Evolutionary conservation across 2,888 invertebrate species (phyloP).

Genomic region (Elysia crispata): DNA sequence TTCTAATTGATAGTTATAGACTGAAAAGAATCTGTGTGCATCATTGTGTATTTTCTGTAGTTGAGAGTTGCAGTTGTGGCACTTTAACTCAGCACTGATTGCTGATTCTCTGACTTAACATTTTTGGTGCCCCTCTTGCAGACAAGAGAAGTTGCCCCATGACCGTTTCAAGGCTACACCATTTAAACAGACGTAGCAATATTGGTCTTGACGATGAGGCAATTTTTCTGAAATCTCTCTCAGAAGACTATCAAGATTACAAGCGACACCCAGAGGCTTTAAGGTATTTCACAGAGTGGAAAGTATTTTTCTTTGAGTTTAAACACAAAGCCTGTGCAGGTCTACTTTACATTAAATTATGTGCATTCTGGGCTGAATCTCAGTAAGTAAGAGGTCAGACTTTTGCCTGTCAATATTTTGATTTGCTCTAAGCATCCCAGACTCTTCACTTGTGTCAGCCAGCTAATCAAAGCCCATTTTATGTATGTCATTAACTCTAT

Average conservation of each 20-base stretch:
- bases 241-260: conserved; percentile 51
- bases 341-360: too few relatives aligned
- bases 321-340: too few relatives aligned
- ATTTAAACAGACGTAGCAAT: conserved; percentile 3
- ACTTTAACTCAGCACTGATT: neutral
- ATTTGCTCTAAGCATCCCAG: too few relatives aligned
- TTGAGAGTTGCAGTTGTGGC: neutral
- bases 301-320: too few relatives aligned
- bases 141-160: neutral
- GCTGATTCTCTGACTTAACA: too few relatives aligned
- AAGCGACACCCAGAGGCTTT: conserved; percentile 61
- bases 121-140: neutral
- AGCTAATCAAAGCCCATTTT: too few relatives aligned
- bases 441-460: too few relatives aligned
- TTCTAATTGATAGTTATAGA: too few relatives aligned
- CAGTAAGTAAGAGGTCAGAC: too few relatives aligned
- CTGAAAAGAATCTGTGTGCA: neutral
- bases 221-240: conserved; percentile 65
- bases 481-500: too few relatives aligned
- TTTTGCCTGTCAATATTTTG: too few relatives aligned
- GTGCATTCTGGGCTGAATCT: too few relatives aligned
- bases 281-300: neutral
- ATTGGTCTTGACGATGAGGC: conserved; percentile 40
- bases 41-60: neutral
- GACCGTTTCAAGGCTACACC: conserved; percentile 25